Evolutionary conservation across 2,113 vertebrate species (phyloP), one percentile per base, ranked within the genome.

Genomic region (Pipra filicauda): DNA sequence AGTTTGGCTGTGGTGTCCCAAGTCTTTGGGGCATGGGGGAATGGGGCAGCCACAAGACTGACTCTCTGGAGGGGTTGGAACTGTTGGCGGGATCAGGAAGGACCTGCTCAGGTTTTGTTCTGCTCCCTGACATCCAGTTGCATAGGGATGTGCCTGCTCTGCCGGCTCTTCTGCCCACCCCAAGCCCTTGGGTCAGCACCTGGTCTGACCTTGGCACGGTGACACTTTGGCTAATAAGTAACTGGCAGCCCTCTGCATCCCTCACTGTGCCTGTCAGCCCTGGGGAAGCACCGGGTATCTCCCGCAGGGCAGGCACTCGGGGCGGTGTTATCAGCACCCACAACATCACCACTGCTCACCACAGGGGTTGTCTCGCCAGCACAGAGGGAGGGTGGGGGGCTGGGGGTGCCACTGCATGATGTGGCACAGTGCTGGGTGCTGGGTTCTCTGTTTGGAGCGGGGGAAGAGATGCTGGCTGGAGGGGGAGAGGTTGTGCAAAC

Each of bases 41-140:
- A 12, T 0, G 24, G 23, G 24, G 33, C 35, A 37, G 19, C 35
- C 8, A 2, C 3, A 2, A 49, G 18, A 26, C n/a, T 0, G 22
- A 0, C 39, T 26, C 54, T 14, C 16, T 1, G 1, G 30, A 37
- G 8, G 49, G 15, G 4, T 26, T 5, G 5, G 61, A 58, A n/a
- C 23, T 11, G 1, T 19, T 17, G 8, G 1, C 0, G 1, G 48
- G 5, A 24, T 44, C 22, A 10, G 71, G 71, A 75, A 22, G 37
- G 57, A 33, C 17, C 41, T 12, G 41, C 11, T 57, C 8, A 1
- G 74, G 13, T 0, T 0, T 8, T 2, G n/a, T 28, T 46, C 30
- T 31, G 4, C 59, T 78, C 41, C 6, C 22, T 10, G 27, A 27
- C 28, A 5, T 30, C 73, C 33, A 0, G 4, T 2, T 9, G 20